Conservation (phyloP, 2,888 invertebrate genomes). For the Ormyrus nitidulus region DNA sequence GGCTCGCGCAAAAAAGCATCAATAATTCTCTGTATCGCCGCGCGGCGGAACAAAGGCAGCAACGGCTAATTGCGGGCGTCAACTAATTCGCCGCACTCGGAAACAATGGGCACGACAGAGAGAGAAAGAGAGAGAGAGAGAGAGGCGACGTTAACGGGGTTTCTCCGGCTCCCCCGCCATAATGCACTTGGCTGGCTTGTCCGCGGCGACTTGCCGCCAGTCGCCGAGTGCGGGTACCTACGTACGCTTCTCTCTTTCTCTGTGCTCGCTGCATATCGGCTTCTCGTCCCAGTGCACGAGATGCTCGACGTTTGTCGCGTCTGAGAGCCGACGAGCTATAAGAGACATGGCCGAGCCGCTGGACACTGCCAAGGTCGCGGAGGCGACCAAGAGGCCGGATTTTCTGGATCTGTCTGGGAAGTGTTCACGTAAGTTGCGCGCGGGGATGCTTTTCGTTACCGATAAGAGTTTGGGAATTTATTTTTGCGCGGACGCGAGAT, state of each 20-base stretch:
- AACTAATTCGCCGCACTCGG: conserved; percentile 64
- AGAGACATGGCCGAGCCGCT: conserved; percentile 59
- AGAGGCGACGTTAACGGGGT: conserved; percentile 38
- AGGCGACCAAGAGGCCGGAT: conserved; percentile 63
- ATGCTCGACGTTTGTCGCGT: no score
- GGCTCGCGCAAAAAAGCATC: no score
- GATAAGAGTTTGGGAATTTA: no score
- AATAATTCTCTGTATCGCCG: no score
- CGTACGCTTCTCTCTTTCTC: no score
- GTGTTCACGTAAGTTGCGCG: conserved; percentile 62
- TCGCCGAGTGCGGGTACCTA: not conserved
- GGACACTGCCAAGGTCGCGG: conserved; percentile 35
- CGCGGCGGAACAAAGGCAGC: not conserved
- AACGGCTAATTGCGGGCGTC: conserved; percentile 67
- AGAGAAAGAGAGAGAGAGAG: no score
- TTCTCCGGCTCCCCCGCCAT: conserved; percentile 1
- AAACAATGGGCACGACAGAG: conserved; percentile 25
- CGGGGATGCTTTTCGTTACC: not conserved
- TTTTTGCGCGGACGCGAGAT: no score
- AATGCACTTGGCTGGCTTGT: conserved; percentile 52
- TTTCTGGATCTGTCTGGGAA: conserved; percentile 70
- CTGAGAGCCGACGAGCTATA: no score
- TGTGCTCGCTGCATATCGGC: no score
- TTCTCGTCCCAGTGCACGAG: no score
- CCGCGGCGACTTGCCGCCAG: conserved; percentile 16